phyloP scores from a whole-genome alignment of 1,140 invertebrate species.

The Bombus soroeensis region DNA sequence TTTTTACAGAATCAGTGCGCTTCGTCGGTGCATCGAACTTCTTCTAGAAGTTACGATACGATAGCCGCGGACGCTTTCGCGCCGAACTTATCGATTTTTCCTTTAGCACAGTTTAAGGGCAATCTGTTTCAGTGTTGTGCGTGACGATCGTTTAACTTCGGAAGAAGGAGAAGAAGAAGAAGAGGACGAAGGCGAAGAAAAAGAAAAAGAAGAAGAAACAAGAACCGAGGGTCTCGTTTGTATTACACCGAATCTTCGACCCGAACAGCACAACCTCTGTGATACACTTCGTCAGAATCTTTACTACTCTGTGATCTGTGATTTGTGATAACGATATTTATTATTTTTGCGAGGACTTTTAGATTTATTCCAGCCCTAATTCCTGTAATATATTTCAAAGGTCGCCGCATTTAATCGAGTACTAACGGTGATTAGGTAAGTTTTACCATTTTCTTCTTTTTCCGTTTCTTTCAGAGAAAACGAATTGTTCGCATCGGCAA shows the following conservation, averaged over 20 bases:
- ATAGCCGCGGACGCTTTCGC: neutral
- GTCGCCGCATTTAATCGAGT: neutral
- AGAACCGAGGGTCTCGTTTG: neutral
- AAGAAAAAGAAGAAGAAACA: too few species aligned
- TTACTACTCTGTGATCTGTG: conserved; percentile 42
- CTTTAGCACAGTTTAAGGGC: neutral
- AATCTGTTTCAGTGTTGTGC: neutral
- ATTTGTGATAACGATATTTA: conserved; percentile 38
- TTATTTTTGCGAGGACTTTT: neutral
- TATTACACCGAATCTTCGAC: neutral
- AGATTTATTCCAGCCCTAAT: neutral
- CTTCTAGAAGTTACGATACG: neutral
- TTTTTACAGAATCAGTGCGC: neutral
- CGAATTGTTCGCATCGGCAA: neutral
- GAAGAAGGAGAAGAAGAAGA: too few species aligned
- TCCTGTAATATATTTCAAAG: too few species aligned
- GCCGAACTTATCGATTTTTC: neutral
- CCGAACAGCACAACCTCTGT: neutral
- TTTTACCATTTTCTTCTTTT: neutral
- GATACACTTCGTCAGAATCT: conserved; percentile 10
- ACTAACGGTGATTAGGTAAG: neutral
- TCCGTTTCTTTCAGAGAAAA: neutral
- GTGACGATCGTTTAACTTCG: neutral
- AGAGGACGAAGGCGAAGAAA: too few species aligned
- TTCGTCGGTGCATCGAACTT: conserved; percentile 10